Conservation (phyloP, 1,140 invertebrate genomes). For the Ephestia elutella region DNA sequence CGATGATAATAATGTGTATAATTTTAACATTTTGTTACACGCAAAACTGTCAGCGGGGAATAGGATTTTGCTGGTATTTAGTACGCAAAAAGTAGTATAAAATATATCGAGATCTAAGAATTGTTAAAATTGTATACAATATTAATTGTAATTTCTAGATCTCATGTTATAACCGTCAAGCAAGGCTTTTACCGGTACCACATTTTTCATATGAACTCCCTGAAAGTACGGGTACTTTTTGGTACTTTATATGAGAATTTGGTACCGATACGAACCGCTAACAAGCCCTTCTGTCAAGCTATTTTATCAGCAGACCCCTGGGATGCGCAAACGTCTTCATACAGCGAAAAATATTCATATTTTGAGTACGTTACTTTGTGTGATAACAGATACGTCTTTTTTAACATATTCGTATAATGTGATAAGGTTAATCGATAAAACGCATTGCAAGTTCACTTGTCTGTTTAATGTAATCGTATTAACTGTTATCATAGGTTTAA, state of each 20-base stretch:
- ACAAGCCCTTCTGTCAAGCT: too few species aligned
- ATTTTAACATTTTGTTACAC: background rate
- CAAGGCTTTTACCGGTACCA: too few species aligned
- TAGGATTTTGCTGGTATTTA: too few species aligned
- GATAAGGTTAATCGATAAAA: conserved; percentile 43
- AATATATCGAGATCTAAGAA: background rate
- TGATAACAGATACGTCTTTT: conserved; percentile 49
- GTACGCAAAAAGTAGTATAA: too few species aligned
- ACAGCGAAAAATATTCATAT: background rate
- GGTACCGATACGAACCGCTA: too few species aligned
- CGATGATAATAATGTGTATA: background rate
- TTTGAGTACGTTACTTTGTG: conserved; percentile 2
- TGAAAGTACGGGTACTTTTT: too few species aligned
- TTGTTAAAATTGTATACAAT: background rate
- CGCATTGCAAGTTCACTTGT: conserved; percentile 56
- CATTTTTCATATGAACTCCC: too few species aligned
- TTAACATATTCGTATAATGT: conserved; percentile 27
- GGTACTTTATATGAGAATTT: too few species aligned
- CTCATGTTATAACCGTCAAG: background rate
- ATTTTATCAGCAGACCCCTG: background rate
- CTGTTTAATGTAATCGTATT: conserved; percentile 57
- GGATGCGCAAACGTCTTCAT: background rate
- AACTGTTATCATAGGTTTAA: conserved; percentile 60
- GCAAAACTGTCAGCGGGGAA: too few species aligned
- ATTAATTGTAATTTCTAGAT: background rate